phyloP scores from a whole-genome alignment of 2,113 vertebrate species.

The Oreochromis aureus region DNA sequence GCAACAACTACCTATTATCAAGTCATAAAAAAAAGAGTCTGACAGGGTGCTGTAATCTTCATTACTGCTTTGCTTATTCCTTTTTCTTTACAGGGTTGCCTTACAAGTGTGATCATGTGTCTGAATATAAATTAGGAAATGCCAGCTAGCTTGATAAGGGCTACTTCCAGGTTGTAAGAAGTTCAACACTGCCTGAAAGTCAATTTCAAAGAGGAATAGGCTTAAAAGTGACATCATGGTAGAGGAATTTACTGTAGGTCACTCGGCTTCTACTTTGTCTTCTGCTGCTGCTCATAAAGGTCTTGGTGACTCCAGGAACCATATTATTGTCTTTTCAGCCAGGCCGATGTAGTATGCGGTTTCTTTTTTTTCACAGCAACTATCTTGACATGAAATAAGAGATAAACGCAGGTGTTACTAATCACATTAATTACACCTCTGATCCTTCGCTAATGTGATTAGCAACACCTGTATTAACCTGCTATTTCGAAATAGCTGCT shows the following conservation, averaged over 20 bases:
- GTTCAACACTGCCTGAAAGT: neutral
- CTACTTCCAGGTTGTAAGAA: neutral
- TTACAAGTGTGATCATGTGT: neutral
- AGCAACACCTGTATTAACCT: neutral
- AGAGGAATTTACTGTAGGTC: constrained; percentile 34
- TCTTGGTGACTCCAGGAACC: neutral
- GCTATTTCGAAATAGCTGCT: neutral
- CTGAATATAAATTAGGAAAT: neutral
- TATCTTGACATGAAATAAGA: neutral
- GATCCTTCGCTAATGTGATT: neutral
- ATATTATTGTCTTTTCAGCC: neutral
- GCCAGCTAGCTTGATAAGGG: neutral
- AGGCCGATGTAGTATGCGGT: neutral
- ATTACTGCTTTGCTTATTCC: neutral
- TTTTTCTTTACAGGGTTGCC: neutral
- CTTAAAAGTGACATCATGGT: constrained; percentile 34
- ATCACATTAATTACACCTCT: neutral
- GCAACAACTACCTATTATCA: constrained; percentile 39
- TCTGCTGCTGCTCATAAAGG: neutral
- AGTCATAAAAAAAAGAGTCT: constrained; percentile 32
- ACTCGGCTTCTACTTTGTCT: neutral
- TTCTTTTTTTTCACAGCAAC: neutral
- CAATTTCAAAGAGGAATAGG: neutral
- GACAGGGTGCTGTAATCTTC: constrained; percentile 31
- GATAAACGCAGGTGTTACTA: neutral